Evolutionary conservation across 37 sponge, comb jelly and placozoan species (phyloP).

Genomic region (Crambe crambe): DNA sequence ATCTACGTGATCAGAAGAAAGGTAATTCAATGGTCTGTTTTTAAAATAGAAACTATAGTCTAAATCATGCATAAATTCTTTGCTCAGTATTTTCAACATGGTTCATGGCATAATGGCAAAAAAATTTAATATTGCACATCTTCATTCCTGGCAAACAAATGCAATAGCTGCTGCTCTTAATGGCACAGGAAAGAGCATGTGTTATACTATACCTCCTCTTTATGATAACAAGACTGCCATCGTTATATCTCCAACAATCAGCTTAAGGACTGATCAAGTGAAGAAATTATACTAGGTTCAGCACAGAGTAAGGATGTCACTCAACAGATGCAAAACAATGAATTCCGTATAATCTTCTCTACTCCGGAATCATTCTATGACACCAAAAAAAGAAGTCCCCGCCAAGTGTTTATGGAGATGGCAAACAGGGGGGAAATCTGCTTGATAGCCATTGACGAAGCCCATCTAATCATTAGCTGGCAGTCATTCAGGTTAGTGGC

Average conservation of each 20-base stretch:
- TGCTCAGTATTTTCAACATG: no score
- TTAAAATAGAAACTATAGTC: no score
- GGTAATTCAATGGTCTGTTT: no score
- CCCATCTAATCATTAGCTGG: conserved; percentile 39
- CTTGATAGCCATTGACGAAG: conserved; percentile 51
- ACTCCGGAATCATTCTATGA: conserved; percentile 26
- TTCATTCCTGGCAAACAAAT: conserved; percentile 13
- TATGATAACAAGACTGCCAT: conserved; percentile 2
- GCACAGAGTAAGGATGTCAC: conserved; percentile 3
- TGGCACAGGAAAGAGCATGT: conserved; percentile 14
- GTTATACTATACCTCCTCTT: conserved; percentile 7
- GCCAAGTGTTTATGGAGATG: conserved; percentile 10
- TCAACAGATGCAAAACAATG: conserved; percentile 7
- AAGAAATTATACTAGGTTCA: neutral
- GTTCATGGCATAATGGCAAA: conserved; percentile 14
- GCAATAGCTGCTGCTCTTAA: neutral
- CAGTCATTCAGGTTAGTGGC: conserved; percentile 28
- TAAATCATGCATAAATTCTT: no score
- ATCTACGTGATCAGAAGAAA: no score
- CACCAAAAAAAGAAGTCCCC: neutral
- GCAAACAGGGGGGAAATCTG: neutral
- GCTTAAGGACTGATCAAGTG: conserved; percentile 23
- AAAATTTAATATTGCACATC: conserved; percentile 3
- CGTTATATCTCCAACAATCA: conserved; percentile 35
- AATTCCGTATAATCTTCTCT: neutral